phyloP scores from a whole-genome alignment of 1,140 invertebrate genomes.

The Pseudomyrmex flavicornis region DNA sequence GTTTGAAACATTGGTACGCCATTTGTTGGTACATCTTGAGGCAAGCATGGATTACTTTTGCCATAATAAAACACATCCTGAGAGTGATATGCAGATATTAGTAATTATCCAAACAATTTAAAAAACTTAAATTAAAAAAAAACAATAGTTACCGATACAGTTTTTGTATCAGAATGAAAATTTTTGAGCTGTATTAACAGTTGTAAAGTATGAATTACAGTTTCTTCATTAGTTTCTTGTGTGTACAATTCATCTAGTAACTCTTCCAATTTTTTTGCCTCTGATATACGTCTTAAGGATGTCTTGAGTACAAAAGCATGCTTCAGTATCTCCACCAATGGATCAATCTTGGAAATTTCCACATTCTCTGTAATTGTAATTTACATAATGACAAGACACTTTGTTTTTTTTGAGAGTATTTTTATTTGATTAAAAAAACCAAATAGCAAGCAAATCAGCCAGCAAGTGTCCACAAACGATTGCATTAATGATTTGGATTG shows the following conservation, averaged over 20 bases:
- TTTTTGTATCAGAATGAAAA: conserved; percentile 64
- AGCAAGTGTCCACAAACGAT: too few relatives aligned
- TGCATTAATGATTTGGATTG: too few relatives aligned
- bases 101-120: neutral
- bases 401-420: neutral
- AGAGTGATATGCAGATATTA: too few relatives aligned
- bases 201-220: conserved; percentile 70
- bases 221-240: conserved; percentile 48
- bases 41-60: conserved; percentile 75
- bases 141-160: conserved; percentile 69
- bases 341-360: conserved; percentile 71
- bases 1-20: conserved; percentile 75
- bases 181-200: conserved; percentile 78
- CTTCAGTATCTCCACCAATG: conserved; percentile 80
- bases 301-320: conserved; percentile 76
- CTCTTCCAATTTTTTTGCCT: conserved; percentile 76
- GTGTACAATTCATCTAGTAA: conserved; percentile 70
- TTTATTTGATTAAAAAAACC: neutral
- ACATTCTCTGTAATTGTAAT: conserved; percentile 55
- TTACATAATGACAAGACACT: neutral
- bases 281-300: conserved; percentile 59
- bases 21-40: conserved; percentile 68
- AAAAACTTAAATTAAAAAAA: conserved; percentile 19
- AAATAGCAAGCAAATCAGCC: too few relatives aligned
- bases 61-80: conserved; percentile 80